Conservation (phyloP, 1,140 invertebrate genomes). For the Cepaea nemoralis region DNA sequence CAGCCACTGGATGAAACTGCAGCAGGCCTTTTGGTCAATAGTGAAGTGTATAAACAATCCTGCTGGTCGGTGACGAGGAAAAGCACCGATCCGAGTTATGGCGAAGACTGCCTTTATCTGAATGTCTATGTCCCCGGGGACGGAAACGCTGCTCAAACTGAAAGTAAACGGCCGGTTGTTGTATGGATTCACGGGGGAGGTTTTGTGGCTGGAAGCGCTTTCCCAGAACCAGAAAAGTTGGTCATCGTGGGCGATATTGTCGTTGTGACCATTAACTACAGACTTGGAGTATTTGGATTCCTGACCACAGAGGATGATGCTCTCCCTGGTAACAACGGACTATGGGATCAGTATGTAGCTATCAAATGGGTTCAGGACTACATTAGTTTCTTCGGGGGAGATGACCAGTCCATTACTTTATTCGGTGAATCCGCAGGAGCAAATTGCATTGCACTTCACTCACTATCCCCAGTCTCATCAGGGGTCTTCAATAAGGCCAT, state of each 20-base stretch:
- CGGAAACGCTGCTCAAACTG: neutral
- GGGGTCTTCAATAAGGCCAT: slow-evolving; percentile 65
- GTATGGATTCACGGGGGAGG: slow-evolving; percentile 52
- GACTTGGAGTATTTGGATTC: slow-evolving; percentile 78
- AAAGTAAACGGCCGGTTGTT: slow-evolving; percentile 34
- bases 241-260: slow-evolving; percentile 40
- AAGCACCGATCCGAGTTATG: slow-evolving; percentile 2
- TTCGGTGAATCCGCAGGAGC: slow-evolving; percentile 95
- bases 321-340: slow-evolving; percentile 94
- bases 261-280: slow-evolving; percentile 44
- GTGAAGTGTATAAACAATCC: neutral
- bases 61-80: slow-evolving; percentile 29
- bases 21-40: neutral
- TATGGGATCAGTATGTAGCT: slow-evolving; percentile 84
- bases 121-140: slow-evolving; percentile 44
- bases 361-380: slow-evolving; percentile 83
- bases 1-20: neutral
- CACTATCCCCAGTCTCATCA: slow-evolving; percentile 50
- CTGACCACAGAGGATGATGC: slow-evolving; percentile 90
- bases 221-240: slow-evolving; percentile 30
- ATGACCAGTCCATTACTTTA: slow-evolving; percentile 86
- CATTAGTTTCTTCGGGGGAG: slow-evolving; percentile 89
- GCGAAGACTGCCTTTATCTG: slow-evolving; percentile 48
- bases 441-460: slow-evolving; percentile 56
- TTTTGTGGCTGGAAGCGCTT: slow-evolving; percentile 38